Percentiles rank a stretch among this genome's conserved stretches.
phyloP scores from a whole-genome alignment of 2,797 vertebrate genomes.

The Poecilia wingei region DNA sequence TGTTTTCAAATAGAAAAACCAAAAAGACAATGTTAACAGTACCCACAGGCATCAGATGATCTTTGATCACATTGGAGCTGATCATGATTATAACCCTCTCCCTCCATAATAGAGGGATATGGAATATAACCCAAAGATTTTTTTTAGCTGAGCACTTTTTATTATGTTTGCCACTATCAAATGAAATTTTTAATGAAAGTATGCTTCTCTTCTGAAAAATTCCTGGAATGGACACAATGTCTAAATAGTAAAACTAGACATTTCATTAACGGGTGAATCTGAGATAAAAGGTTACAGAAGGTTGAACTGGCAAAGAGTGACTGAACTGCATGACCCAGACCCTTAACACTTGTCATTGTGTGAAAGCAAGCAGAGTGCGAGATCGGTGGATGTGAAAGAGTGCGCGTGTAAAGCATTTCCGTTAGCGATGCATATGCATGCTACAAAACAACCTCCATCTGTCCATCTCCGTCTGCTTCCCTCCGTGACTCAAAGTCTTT shows the following conservation, averaged over 20 bases:
- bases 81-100: not conserved
- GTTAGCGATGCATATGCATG: constrained; percentile 35
- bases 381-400: not conserved
- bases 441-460: constrained; percentile 42
- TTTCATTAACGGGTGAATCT: not conserved
- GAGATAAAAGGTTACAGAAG: not conserved
- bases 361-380: not conserved
- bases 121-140: not conserved
- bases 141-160: not conserved
- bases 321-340: not conserved
- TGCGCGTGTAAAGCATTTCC: constrained; percentile 33
- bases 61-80: not conserved
- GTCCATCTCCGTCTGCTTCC: constrained; percentile 46
- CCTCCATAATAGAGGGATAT: too few species aligned
- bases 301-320: not conserved
- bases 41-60: not conserved
- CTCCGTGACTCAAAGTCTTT: constrained; percentile 50
- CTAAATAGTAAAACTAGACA: not conserved
- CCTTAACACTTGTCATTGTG: not conserved
- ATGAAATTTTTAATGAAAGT: not conserved
- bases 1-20: too few species aligned
- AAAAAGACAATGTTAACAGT: not conserved
- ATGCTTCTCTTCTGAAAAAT: not conserved
- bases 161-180: not conserved
- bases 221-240: not conserved